phyloP scores from a whole-genome alignment of 2,797 vertebrate genomes.

The Calcarius lapponicus region DNA sequence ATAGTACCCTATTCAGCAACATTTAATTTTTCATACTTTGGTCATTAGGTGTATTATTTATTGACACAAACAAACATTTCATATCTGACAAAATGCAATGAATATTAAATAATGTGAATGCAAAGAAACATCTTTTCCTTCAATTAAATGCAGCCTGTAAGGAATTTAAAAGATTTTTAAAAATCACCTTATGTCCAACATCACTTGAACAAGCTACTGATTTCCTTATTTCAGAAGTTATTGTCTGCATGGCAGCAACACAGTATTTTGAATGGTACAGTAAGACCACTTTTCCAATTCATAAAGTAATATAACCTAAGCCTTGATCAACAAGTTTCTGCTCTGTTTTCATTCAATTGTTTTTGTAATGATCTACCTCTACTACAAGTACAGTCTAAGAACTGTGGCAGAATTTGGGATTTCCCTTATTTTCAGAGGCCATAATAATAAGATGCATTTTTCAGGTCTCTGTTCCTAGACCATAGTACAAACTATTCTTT shows the following conservation, averaged over 20 bases:
- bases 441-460: neutral
- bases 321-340: neutral
- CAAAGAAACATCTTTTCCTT: slow-evolving; percentile 58
- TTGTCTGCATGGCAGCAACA: neutral
- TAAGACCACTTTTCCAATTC: neutral
- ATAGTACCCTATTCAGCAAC: slow-evolving; percentile 34
- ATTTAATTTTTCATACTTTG: slow-evolving; percentile 50
- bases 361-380: neutral
- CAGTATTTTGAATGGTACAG: neutral
- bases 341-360: neutral
- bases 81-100: slow-evolving; percentile 58
- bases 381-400: neutral
- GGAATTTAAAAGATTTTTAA: slow-evolving; percentile 31
- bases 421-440: neutral
- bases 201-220: neutral
- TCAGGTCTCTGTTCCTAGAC: neutral
- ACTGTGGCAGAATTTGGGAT: neutral
- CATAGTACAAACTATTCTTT: neutral
- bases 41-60: slow-evolving; percentile 59
- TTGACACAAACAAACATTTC: slow-evolving; percentile 54
- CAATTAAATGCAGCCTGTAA: slow-evolving; percentile 52
- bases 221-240: slow-evolving; percentile 19
- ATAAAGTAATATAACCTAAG: neutral
- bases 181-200: neutral
- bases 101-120: slow-evolving; percentile 58